Base-by-base conservation (phyloP, 2,888 invertebrate genomes). In the Saturnia pavonia region DNA sequence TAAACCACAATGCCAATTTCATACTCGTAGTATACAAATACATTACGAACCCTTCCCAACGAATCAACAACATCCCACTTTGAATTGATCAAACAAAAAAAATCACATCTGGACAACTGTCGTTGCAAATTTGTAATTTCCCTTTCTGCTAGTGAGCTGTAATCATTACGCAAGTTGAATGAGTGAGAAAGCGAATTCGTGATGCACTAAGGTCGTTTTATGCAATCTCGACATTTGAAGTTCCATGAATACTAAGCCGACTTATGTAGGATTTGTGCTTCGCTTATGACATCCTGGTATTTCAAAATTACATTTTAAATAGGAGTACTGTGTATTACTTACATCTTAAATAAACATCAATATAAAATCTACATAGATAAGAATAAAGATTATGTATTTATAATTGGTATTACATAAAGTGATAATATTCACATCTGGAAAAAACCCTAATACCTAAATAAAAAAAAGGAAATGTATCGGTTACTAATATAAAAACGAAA, bases 131-230 rank as follows among this genome's bases (percentile, higher is more conserved):
- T 71, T 43, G n/a, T 66, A 42, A 65, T 66, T 72, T 73, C 67
- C 57, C 66, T 73, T 73, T 74, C 70, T 65, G 65, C 45, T 25
- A 67, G 67, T 65, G 54, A 67, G 40, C 68, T 40, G 54, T 63
- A 4, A 22, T 22, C 12, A 70, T 73, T 72, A 69, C 72, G 69
- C 71, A 74, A 71, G 72, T 68, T 25, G 63, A 72, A 72, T 67
- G 70, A 75, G 68, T 71, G 74, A 74, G 70, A 70, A 16, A 25
- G 60, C 48, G 40, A 67, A 42, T 63, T 45, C 68, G 27, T 40
- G 69, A 60, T 69, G 57, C 57, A 42, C 34, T 34, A 14, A 34
- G 67, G 67, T 67, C 54, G 48, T 42, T 54, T 70, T 67, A 70
- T 54, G 70, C 70, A 70, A 70, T 51, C 65, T 19, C 34, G 65